Evolutionary conservation across 2,888 invertebrate genomes (phyloP), one percentile per base, ranked within the genome.

Genomic region (Choreutis nemorana): DNA sequence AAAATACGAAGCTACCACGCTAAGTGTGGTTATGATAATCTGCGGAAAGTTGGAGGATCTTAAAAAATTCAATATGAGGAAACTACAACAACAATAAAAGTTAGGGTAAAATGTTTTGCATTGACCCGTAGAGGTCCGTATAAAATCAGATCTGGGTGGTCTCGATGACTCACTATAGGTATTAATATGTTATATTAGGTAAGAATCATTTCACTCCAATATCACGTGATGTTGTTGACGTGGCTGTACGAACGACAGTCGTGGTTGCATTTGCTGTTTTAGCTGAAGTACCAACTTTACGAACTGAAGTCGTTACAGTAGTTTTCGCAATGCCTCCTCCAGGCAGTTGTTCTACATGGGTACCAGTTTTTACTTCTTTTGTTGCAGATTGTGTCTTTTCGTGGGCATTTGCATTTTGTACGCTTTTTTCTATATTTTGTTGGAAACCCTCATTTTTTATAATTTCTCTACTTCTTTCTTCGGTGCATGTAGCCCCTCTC

Each of bases 291-390:
- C 75, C 78, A 4, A 73, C 51, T 45, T 67, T 75, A 23, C 48
- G 56, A 12, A 72, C 45, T 3, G 75, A 77, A 7, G 70, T 77
- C 2, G 72, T 77, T 4, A 75, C 73, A 4, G 75, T 78, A 2
- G 72, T 75, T 37, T 63, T 71, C 15, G 68, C 42, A 26, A 55
- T 48, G 24, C 77, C 75, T 21, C 78, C 78, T 36, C 77, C 66
- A 3, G 67, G 52, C 31, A 75, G 53, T 18, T 70, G 55, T 37
- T 71, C 52, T n/a, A 75, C 66, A 30, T 73, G 62, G 22, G 62
- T 68, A 16, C 65, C 66, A 8, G 67, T 55, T 2, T 56, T 55
- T 2, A 75, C 68, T 48, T 72, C 66, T 37, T 77, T 65, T 23
- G 63, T 55, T 7, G 59, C 56, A 4, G 58, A 47, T 34, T 70